Percentiles rank a stretch among this genome's conserved stretches.
These are phyloP conservation scores for Botrylloides violaceus DNA, from an alignment of 23 tunicate species.

Conservation along the genomic window DNA sequence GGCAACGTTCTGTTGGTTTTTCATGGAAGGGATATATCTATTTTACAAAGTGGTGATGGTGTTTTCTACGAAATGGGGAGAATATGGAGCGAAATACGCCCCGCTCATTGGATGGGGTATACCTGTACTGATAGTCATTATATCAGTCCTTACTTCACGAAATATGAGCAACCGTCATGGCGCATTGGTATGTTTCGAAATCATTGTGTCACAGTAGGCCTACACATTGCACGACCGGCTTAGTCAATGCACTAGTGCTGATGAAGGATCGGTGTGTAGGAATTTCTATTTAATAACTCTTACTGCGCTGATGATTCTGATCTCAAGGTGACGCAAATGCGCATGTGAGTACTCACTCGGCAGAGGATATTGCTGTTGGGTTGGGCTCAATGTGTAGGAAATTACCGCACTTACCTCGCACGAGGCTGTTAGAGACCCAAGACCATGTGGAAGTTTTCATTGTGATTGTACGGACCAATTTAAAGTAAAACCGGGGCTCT, in stretches of 20 bases:
- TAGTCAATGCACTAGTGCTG: background rate
- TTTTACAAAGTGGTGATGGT: slow-evolving; percentile 87
- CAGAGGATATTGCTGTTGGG: no score
- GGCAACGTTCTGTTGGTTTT: slow-evolving; percentile 63
- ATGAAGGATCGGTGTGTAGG: background rate
- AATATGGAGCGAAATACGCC: slow-evolving; percentile 27
- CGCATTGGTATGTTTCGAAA: background rate
- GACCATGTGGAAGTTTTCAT: no score
- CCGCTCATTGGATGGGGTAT: slow-evolving; percentile 67
- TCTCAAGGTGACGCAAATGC: no score
- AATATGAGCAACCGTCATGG: background rate
- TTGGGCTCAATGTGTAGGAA: no score
- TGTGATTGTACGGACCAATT: no score
- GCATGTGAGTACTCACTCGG: no score
- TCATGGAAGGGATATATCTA: slow-evolving; percentile 75
- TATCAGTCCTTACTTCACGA: slow-evolving; percentile 34
- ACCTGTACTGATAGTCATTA: slow-evolving; percentile 34
- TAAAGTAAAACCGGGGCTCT: no score
- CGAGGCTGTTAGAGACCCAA: no score
- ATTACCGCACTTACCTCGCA: no score
- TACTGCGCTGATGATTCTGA: no score
- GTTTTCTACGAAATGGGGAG: slow-evolving; percentile 44
- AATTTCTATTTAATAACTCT: no score
- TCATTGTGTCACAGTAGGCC: background rate
- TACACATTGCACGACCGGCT: background rate